Evolutionary conservation across 2,113 vertebrate species (phyloP).

Genomic region (Prunella himalayana): DNA sequence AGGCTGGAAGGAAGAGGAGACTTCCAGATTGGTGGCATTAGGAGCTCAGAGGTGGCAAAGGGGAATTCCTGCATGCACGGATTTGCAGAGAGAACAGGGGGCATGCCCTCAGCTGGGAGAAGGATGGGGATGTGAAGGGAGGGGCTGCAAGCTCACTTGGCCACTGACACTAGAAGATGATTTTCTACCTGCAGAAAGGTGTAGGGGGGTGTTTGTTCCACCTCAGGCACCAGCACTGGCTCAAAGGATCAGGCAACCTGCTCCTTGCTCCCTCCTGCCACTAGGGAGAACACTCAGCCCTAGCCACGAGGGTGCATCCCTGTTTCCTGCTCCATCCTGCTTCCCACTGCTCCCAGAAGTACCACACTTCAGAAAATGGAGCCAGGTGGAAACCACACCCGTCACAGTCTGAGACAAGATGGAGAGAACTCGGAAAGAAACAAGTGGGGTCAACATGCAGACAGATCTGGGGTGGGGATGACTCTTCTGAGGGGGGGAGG

Average conservation of each 20-base stretch:
- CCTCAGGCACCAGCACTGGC: not conserved
- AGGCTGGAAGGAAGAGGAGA: not conserved
- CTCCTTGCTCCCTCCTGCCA: not conserved
- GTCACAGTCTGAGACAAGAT: constrained; percentile 68
- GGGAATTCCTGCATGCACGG: not conserved
- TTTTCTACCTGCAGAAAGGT: not conserved
- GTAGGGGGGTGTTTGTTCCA: not conserved
- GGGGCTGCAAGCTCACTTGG: not conserved
- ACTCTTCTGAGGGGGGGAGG: not conserved
- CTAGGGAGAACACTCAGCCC: not conserved
- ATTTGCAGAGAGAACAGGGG: not conserved
- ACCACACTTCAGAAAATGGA: constrained; percentile 67
- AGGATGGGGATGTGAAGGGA: not conserved
- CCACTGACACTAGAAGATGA: not conserved
- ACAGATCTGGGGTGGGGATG: constrained; percentile 57
- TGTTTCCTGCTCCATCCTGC: not conserved
- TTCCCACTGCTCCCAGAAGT: not conserved
- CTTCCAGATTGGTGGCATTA: not conserved
- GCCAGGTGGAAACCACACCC: constrained; percentile 67
- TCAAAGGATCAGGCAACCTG: not conserved
- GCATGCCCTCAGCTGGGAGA: not conserved
- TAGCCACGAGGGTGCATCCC: not conserved
- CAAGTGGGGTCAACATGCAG: constrained; percentile 72
- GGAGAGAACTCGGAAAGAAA: constrained; percentile 52
- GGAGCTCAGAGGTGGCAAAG: not conserved